Conservation (phyloP, 2,888 invertebrate species). For the Temnothorax rugatulus region DNA sequence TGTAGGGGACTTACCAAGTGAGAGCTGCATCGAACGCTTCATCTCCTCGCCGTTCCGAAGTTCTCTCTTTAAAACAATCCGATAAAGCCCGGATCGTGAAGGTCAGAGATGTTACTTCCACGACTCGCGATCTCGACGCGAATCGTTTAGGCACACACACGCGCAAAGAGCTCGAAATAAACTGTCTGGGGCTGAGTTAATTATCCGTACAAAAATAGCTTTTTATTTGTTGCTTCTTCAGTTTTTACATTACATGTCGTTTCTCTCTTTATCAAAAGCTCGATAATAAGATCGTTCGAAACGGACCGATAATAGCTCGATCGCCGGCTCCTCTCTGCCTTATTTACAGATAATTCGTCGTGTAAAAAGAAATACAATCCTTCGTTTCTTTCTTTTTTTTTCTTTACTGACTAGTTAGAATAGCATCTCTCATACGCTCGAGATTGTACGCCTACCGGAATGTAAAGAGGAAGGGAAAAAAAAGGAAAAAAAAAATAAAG, state of each 20-base stretch:
- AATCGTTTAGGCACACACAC: background rate
- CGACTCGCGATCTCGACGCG: background rate
- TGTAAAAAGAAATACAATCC: slow-evolving; percentile 84
- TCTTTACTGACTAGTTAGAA: slow-evolving; percentile 84
- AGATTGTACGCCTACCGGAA: slow-evolving; percentile 55
- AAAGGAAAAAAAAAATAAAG: background rate
- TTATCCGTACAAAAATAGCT: slow-evolving; percentile 50
- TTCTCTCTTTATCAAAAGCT: slow-evolving; percentile 41
- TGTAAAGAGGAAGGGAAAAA: slow-evolving; percentile 7
- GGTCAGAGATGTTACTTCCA: background rate
- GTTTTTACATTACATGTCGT: slow-evolving; percentile 54
- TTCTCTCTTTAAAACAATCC: background rate
- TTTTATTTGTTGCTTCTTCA: slow-evolving; percentile 51
- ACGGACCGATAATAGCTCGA: slow-evolving; percentile 16
- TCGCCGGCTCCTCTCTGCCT: slow-evolving; percentile 48
- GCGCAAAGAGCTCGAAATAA: slow-evolving; percentile 26
- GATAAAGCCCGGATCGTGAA: background rate
- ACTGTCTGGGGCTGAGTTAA: slow-evolving; percentile 21
- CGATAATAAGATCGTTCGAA: slow-evolving; percentile 29
- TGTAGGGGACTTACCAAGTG: slow-evolving; percentile 21
- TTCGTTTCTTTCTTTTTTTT: slow-evolving; percentile 56
- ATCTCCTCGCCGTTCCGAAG: background rate
- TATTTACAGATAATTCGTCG: slow-evolving; percentile 76
- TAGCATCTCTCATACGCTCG: slow-evolving; percentile 62
- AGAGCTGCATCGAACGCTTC: background rate